Percentiles rank a stretch among this genome's conserved stretches.
Conservation (phyloP, 1,140 invertebrate genomes). For the Meloidogyne floridensis region DNA sequence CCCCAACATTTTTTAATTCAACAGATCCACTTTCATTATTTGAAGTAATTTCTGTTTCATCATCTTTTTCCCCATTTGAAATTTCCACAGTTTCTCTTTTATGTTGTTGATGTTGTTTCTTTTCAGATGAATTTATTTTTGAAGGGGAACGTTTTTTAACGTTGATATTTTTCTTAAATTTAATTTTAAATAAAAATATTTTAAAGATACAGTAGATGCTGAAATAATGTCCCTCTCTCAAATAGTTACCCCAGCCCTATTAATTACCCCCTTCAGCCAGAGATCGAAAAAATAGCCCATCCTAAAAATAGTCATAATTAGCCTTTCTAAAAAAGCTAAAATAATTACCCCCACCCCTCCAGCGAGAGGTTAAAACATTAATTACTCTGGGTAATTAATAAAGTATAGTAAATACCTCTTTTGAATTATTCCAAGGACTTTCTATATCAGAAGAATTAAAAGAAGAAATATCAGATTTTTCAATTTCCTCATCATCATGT, state of each 20-base stretch:
- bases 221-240: no score
- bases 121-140: neutral
- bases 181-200: no score
- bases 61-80: neutral
- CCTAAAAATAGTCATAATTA: no score
- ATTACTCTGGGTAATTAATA: no score
- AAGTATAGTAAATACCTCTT: neutral
- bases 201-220: no score
- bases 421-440: neutral
- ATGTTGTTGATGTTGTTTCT: neutral
- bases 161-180: neutral
- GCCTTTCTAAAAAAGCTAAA: no score
- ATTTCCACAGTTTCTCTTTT: neutral
- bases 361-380: no score
- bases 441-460: neutral
- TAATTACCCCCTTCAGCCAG: no score
- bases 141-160: neutral
- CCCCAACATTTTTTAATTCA: neutral
- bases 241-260: no score
- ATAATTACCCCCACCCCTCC: no score
- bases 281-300: no score
- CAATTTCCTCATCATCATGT: neutral
- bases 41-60: neutral
- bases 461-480: conserved; percentile 3
- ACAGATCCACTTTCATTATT: neutral